These are phyloP conservation scores for Ceratitis capitata DNA, from an alignment of 1,140 invertebrate species.

Conservation along the genomic window DNA sequence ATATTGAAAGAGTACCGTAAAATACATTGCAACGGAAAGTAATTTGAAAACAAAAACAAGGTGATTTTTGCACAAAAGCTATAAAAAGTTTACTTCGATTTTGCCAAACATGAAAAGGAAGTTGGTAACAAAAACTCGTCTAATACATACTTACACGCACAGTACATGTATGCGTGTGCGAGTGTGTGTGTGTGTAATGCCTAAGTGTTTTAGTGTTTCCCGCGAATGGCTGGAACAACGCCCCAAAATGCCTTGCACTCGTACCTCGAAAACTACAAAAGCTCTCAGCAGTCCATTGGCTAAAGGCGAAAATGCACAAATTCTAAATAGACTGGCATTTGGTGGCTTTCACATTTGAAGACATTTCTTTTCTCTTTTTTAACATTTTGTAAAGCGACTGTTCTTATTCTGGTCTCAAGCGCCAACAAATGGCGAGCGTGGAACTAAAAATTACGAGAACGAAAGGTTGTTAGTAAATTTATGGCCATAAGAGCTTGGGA, in stretches of 20 bases:
- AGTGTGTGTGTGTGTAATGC: too few relatives aligned
- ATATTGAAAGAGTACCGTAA: background rate
- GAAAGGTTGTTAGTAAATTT: constrained; percentile 44
- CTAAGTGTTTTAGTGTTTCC: background rate
- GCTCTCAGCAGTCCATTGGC: background rate
- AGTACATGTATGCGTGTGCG: too few relatives aligned
- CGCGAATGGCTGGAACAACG: background rate
- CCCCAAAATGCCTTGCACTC: background rate
- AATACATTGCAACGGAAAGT: background rate
- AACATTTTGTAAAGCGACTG: too few relatives aligned
- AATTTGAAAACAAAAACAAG: background rate
- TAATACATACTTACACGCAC: too few relatives aligned
- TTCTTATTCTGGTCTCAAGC: too few relatives aligned
- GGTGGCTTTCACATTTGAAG: constrained; percentile 18
- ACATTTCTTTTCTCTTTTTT: too few relatives aligned
- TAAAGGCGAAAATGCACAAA: constrained; percentile 10
- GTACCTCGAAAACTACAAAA: background rate
- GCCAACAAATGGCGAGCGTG: background rate
- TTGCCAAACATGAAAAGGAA: background rate
- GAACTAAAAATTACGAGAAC: constrained; percentile 26
- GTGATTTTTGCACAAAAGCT: background rate
- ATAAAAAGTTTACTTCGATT: background rate
- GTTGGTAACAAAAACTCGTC: background rate
- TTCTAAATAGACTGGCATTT: constrained; percentile 30
- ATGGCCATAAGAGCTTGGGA: constrained; percentile 7